phyloP scores from a whole-genome alignment of 2,888 invertebrate species.

The Melanargia galathea region DNA sequence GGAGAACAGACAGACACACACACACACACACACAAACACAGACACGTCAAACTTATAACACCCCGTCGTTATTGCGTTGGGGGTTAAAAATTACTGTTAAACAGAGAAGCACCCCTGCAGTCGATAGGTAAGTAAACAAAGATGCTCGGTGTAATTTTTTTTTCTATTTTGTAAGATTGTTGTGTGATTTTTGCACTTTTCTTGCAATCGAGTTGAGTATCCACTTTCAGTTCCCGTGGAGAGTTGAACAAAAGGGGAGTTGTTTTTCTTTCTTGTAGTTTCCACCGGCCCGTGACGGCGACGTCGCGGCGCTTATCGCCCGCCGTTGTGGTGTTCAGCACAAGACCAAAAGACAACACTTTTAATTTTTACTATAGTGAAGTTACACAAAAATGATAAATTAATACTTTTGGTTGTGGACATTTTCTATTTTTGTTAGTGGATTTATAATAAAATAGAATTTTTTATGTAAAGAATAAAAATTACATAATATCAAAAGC shows the following conservation, averaged over 20 bases:
- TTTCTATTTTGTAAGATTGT: background rate
- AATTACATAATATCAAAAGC: no score
- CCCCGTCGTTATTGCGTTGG: no score
- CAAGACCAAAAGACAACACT: background rate
- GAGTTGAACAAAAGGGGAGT: slow-evolving; percentile 15
- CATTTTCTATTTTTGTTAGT: no score
- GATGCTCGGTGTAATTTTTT: background rate
- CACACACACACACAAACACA: no score
- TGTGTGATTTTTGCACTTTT: slow-evolving; percentile 3
- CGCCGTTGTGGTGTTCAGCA: slow-evolving; percentile 19
- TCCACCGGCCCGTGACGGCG: slow-evolving; percentile 65
- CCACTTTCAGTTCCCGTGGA: slow-evolving; percentile 8
- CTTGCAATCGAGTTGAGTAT: slow-evolving; percentile 17
- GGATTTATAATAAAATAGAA: no score
- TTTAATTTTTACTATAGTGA: background rate
- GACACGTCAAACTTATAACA: no score
- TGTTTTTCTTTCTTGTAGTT: slow-evolving; percentile 28
- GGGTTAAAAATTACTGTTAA: no score
- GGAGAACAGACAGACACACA: no score
- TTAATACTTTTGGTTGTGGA: background rate
- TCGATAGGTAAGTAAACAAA: no score
- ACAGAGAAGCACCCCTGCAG: background rate
- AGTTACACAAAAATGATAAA: background rate
- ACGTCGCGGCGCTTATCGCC: slow-evolving; percentile 54
- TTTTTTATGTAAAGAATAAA: no score